A percentile compares a stretch with the other conserved stretches of the same genome.
phyloP scores from a whole-genome alignment of 1,140 invertebrate genomes.

The Euura saliciscinereae region DNA sequence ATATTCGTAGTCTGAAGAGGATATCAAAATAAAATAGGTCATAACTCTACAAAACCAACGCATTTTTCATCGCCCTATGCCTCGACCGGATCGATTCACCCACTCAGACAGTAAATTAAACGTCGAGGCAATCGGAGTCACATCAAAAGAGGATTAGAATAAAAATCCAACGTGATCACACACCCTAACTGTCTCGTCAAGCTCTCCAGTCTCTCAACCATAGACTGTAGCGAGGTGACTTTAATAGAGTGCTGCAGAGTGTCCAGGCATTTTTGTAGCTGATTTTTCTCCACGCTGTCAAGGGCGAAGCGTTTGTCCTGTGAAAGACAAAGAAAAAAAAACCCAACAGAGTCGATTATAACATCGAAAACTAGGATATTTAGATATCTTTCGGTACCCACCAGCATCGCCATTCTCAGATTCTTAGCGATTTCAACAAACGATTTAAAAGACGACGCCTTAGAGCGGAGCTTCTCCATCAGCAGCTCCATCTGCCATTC shows the following conservation, averaged over 20 bases:
- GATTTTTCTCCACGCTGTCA: constrained; percentile 81
- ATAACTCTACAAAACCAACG: no score
- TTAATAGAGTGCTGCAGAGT: constrained; percentile 93
- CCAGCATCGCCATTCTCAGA: constrained; percentile 81
- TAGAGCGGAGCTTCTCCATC: constrained; percentile 87
- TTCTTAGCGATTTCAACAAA: constrained; percentile 85
- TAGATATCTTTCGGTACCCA: constrained; percentile 56
- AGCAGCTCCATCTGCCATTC: constrained; percentile 80
- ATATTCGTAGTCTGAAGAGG: no score
- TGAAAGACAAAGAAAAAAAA: constrained; percentile 25
- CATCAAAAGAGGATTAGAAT: constrained; percentile 9
- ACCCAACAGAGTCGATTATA: constrained; percentile 13
- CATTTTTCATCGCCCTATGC: no score
- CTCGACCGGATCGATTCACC: no score
- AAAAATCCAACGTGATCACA: constrained; percentile 21
- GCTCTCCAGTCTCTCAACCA: constrained; percentile 91
- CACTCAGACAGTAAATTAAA: neutral
- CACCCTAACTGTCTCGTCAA: constrained; percentile 86
- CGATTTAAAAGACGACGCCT: constrained; percentile 74
- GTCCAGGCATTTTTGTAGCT: constrained; percentile 89
- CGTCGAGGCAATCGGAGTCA: constrained; percentile 5
- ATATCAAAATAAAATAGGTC: no score
- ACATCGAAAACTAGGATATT: constrained; percentile 12
- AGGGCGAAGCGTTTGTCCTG: constrained; percentile 84
- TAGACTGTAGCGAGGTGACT: constrained; percentile 87